Percentiles rank a stretch among this genome's conserved stretches.
phyloP scores from a whole-genome alignment of 2,888 invertebrate species.

The Ypsolopha sequella region DNA sequence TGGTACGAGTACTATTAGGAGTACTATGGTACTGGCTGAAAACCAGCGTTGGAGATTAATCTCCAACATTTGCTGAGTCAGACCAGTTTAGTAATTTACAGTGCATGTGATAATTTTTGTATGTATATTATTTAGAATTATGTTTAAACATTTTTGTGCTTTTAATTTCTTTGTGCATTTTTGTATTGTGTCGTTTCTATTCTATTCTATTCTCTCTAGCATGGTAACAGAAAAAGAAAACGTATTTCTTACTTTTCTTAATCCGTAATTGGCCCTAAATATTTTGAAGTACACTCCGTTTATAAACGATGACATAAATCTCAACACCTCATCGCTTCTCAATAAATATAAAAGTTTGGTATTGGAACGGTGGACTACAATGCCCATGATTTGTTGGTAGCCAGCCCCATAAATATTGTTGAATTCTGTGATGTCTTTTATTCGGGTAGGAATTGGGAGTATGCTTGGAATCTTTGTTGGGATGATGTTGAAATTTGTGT shows the following conservation, averaged over 20 bases:
- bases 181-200: too few species aligned
- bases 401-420: conserved; percentile 1
- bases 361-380: neutral
- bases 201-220: too few species aligned
- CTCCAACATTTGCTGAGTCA: too few species aligned
- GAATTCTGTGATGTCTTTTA: neutral
- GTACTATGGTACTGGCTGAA: too few species aligned
- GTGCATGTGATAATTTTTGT: too few species aligned
- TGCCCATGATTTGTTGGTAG: conserved; percentile 3
- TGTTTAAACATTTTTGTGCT: too few species aligned
- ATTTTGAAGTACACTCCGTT: neutral
- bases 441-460: neutral
- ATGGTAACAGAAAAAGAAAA: too few species aligned
- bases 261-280: conserved; percentile 1
- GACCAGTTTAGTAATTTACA: too few species aligned
- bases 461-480: neutral
- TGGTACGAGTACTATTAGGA: too few species aligned
- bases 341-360: conserved; percentile 17
- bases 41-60: too few species aligned
- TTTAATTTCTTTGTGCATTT: too few species aligned
- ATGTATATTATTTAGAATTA: too few species aligned
- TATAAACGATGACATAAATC: conserved; percentile 35
- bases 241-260: neutral
- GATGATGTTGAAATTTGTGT: neutral
- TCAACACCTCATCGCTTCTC: conserved; percentile 42